phyloP scores from a whole-genome alignment of 2,113 vertebrate species.

The Isichthys henryi region DNA sequence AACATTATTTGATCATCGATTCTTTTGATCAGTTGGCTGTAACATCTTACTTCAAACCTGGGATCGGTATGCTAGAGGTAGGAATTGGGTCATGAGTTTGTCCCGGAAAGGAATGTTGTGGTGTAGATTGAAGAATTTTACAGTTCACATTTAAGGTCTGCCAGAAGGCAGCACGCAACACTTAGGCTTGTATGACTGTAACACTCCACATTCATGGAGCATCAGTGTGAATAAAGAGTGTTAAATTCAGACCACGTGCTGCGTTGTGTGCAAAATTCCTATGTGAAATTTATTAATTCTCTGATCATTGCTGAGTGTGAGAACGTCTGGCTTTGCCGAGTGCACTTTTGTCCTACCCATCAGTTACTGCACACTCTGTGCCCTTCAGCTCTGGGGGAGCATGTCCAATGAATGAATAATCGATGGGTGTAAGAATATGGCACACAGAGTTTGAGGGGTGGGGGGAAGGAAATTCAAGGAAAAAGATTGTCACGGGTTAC shows the following conservation, averaged over 20 bases:
- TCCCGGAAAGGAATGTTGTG: background rate
- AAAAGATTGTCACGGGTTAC: background rate
- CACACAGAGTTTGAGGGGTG: background rate
- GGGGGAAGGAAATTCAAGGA: background rate
- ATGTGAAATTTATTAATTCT: background rate
- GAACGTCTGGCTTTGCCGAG: background rate
- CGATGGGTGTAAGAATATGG: background rate
- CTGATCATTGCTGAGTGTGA: background rate
- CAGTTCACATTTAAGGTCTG: background rate
- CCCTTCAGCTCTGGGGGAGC: background rate
- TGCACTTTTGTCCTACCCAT: background rate
- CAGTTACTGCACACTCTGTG: background rate
- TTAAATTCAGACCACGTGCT: background rate
- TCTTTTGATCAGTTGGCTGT: background rate
- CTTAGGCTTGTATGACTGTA: too few relatives aligned
- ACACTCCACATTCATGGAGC: background rate
- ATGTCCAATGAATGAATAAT: background rate
- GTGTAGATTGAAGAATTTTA: background rate
- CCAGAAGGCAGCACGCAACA: background rate
- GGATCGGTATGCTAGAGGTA: background rate
- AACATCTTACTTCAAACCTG: background rate
- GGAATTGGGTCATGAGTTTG: constrained; percentile 2
- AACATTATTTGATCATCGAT: background rate
- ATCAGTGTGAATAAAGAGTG: background rate
- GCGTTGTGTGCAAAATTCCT: background rate